Evolutionary conservation across 2,113 vertebrate species (phyloP).

Genomic region (Catharus minimus): DNA sequence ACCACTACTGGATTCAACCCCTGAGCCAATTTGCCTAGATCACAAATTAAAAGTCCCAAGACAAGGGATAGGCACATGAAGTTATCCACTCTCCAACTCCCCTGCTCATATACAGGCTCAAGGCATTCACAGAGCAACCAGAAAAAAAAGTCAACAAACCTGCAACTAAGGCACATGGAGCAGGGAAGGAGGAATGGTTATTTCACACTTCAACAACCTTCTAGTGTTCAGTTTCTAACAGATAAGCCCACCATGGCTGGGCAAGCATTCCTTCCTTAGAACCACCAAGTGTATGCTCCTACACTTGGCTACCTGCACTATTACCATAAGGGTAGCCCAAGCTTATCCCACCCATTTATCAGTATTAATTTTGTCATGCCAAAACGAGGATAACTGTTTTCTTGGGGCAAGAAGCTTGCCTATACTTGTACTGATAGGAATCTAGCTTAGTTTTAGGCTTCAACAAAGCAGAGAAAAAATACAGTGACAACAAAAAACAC

Average conservation of each 20-base stretch:
- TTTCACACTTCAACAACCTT: not conserved
- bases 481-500: not conserved
- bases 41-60: not conserved
- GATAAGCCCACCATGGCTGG: not conserved
- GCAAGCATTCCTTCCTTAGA: not conserved
- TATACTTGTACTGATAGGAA: not conserved
- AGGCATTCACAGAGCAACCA: not conserved
- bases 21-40: not conserved
- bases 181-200: not conserved
- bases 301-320: not conserved
- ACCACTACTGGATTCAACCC: not conserved
- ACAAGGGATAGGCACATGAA: not conserved
- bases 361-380: not conserved
- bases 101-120: not conserved
- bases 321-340: not conserved
- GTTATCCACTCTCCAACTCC: not conserved
- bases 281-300: not conserved
- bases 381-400: not conserved
- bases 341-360: not conserved
- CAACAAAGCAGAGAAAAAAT: not conserved
- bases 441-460: not conserved
- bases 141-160: not conserved
- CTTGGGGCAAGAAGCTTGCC: not conserved
- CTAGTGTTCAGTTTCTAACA: not conserved
- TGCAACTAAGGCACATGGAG: rapidly evolving